These are phyloP conservation scores for Autographa pulchrina DNA, from an alignment of 2,888 invertebrate species.

Conservation along the genomic window DNA sequence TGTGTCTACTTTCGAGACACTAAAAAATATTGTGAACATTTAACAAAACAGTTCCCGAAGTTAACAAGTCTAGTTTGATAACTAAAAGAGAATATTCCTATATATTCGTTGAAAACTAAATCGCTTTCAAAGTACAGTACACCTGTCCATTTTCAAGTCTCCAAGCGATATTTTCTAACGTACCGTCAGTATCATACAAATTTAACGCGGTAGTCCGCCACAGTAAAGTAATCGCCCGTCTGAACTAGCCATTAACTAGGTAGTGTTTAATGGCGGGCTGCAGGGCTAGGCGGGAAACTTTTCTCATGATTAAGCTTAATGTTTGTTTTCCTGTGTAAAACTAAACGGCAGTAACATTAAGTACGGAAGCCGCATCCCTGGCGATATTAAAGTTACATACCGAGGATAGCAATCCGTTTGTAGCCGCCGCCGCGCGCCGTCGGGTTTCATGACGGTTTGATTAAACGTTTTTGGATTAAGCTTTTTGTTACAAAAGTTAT, in stretches of 20 bases:
- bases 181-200: neutral
- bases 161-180: neutral
- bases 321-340: conserved; percentile 29
- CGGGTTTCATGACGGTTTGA: neutral
- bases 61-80: too few species aligned
- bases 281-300: conserved; percentile 24
- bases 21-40: too few species aligned
- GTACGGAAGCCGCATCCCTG: conserved; percentile 9
- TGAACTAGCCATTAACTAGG: conserved; percentile 24
- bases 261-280: conserved; percentile 12
- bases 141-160: neutral
- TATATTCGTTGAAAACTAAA: neutral
- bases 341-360: conserved; percentile 13
- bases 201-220: neutral
- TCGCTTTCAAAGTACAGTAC: neutral
- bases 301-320: conserved; percentile 42
- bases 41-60: too few species aligned
- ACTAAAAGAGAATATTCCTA: neutral
- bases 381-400: conserved; percentile 5
- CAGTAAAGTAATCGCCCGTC: conserved; percentile 16
- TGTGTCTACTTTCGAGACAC: too few species aligned
- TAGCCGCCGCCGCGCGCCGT: neutral
- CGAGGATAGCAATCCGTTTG: neutral
- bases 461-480: neutral
- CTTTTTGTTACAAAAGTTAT: neutral